A percentile compares a stretch with the other conserved stretches of the same genome.
Conservation (phyloP, 2,113 vertebrate genomes). For the Brachyhypopomus gauderio region DNA sequence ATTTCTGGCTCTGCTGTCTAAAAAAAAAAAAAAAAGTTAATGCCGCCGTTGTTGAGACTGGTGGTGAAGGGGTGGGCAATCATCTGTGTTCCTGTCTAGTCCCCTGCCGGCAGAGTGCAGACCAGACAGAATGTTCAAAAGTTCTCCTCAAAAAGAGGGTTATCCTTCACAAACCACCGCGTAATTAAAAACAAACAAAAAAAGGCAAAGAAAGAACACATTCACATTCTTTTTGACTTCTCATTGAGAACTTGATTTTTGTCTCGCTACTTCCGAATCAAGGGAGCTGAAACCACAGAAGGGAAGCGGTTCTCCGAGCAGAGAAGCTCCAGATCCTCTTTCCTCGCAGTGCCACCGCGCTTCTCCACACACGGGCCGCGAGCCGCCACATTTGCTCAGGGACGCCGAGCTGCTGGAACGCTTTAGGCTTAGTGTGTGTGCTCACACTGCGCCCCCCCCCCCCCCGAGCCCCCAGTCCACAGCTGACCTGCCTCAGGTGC, state of each 20-base stretch:
- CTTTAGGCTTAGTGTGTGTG: constrained; percentile 17
- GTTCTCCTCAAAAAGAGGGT: constrained; percentile 11
- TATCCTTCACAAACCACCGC: not conserved
- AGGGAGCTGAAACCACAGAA: constrained; percentile 8
- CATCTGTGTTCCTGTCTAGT: constrained; percentile 17
- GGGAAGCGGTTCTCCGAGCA: constrained; percentile 14
- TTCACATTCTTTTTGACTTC: constrained; percentile 33
- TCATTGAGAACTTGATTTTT: constrained; percentile 8
- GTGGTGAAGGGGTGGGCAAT: not conserved
- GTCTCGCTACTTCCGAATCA: constrained; percentile 26
- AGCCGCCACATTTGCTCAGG: not conserved
- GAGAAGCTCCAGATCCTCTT: constrained; percentile 11
- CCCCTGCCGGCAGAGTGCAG: constrained; percentile 47
- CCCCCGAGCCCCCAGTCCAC: constrained; percentile 4
- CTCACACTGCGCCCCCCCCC: not conserved
- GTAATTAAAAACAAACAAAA: not conserved
- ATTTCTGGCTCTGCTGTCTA: constrained; percentile 55
- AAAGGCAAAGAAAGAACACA: not conserved
- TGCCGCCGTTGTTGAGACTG: constrained; percentile 17
- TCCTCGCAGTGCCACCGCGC: not conserved
- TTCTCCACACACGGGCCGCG: constrained; percentile 31
- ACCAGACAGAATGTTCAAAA: constrained; percentile 11
- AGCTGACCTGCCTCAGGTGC: constrained; percentile 13
- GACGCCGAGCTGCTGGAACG: constrained; percentile 43
- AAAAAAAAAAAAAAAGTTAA: constrained; percentile 25